Conservation (phyloP, 92 coral and sea anemone genomes). For the Muricea muricata region DNA sequence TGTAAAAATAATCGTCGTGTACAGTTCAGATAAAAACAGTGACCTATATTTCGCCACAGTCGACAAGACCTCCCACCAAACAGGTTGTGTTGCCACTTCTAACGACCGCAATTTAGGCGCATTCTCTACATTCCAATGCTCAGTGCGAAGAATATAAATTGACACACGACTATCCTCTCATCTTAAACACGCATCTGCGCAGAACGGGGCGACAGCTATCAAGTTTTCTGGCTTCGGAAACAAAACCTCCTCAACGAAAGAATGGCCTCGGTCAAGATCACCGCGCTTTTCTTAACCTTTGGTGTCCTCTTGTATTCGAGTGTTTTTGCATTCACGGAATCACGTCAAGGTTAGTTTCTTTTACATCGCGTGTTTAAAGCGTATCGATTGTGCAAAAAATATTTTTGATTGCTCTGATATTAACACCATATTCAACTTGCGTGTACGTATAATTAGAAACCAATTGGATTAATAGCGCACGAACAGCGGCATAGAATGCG, state of each 20-base stretch:
- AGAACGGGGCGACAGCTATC: not conserved
- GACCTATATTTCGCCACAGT: no score
- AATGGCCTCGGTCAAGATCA: not conserved
- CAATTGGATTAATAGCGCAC: constrained; percentile 5
- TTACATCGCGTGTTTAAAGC: not conserved
- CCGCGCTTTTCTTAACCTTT: not conserved
- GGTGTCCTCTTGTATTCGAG: not conserved
- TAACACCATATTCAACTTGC: not conserved
- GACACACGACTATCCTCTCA: not conserved
- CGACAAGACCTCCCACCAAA: constrained; percentile 4
- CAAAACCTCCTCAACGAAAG: not conserved
- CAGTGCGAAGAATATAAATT: not conserved
- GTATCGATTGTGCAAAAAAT: not conserved
- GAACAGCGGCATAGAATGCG: not conserved
- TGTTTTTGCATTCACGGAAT: not conserved
- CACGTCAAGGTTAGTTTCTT: not conserved
- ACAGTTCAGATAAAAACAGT: no score
- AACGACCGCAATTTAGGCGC: not conserved
- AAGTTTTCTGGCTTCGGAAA: not conserved
- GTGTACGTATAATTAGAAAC: not conserved
- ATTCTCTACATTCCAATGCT: not conserved
- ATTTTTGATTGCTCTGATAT: not conserved
- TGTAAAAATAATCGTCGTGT: no score
- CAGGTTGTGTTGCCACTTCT: not conserved
- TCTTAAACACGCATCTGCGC: not conserved